Evolutionary conservation across 2,888 invertebrate species (phyloP).

Genomic region (Parascotia fuliginaria): DNA sequence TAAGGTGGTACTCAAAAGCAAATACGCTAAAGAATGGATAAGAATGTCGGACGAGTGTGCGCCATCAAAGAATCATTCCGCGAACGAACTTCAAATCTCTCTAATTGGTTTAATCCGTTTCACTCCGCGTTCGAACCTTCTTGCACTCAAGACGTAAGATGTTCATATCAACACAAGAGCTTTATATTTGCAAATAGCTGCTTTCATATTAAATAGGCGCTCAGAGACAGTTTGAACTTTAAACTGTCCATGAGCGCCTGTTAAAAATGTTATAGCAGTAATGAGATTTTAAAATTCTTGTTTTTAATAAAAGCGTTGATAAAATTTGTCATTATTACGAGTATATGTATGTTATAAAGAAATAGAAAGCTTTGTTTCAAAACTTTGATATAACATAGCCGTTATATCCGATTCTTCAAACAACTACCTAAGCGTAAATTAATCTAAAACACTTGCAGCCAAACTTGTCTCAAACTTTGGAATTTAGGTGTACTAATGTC

Average conservation of each 20-base stretch:
- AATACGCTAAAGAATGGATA: constrained; percentile 43
- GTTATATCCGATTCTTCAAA: no score
- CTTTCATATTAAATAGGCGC: background rate
- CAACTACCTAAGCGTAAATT: background rate
- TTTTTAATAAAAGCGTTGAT: background rate
- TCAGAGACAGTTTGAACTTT: background rate
- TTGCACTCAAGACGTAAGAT: constrained; percentile 52
- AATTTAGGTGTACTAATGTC: constrained; percentile 30
- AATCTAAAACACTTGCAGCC: constrained; percentile 11
- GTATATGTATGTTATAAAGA: no score
- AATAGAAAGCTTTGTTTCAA: no score
- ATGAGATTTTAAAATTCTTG: background rate
- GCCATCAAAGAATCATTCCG: constrained; percentile 65
- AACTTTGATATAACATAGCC: no score
- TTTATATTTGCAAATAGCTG: constrained; percentile 14
- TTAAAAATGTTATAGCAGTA: constrained; percentile 8
- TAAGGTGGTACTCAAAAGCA: constrained; percentile 41
- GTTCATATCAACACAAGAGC: constrained; percentile 35
- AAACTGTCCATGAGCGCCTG: constrained; percentile 12
- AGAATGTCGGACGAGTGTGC: constrained; percentile 41
- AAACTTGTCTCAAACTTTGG: constrained; percentile 20
- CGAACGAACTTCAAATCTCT: constrained; percentile 63
- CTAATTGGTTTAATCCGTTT: constrained; percentile 77
- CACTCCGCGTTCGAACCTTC: constrained; percentile 46
- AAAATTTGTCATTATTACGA: no score